Conservation (phyloP, 2,888 invertebrate genomes). For the Rhogogaster chlorosoma region DNA sequence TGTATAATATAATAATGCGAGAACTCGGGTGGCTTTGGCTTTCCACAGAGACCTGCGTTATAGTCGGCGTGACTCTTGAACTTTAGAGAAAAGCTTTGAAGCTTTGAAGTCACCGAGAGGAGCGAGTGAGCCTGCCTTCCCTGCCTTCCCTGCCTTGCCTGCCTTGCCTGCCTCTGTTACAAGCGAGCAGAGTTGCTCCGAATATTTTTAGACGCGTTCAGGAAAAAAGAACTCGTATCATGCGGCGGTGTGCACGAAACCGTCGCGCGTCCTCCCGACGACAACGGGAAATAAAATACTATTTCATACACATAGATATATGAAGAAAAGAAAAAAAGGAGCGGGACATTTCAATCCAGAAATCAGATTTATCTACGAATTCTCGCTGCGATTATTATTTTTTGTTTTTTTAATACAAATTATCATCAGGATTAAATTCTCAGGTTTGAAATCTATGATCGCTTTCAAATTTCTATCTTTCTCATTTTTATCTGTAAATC, state of each 20-base stretch:
- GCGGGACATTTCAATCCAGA: neutral
- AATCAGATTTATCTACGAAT: neutral
- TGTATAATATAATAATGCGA: conserved; percentile 3
- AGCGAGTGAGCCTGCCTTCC: neutral
- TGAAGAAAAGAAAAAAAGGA: neutral
- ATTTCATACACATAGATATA: neutral
- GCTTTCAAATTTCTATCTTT: no score
- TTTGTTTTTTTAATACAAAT: neutral
- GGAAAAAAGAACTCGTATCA: conserved; percentile 33
- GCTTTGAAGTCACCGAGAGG: conserved; percentile 51
- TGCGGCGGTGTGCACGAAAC: conserved; percentile 27
- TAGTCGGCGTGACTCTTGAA: conserved; percentile 36
- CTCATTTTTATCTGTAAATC: no score
- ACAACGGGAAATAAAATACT: neutral
- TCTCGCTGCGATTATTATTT: neutral
- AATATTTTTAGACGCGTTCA: conserved; percentile 36
- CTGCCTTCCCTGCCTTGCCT: neutral
- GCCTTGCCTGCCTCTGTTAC: neutral
- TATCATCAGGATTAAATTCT: neutral
- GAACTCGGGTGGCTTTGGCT: conserved; percentile 6
- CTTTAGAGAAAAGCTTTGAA: conserved; percentile 31
- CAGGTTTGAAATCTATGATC: no score
- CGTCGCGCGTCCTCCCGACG: neutral
- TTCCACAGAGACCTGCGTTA: neutral
- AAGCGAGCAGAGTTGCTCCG: conserved; percentile 22